phyloP scores from a whole-genome alignment of 2,113 vertebrate genomes.

The Rhabdornis inornatus region DNA sequence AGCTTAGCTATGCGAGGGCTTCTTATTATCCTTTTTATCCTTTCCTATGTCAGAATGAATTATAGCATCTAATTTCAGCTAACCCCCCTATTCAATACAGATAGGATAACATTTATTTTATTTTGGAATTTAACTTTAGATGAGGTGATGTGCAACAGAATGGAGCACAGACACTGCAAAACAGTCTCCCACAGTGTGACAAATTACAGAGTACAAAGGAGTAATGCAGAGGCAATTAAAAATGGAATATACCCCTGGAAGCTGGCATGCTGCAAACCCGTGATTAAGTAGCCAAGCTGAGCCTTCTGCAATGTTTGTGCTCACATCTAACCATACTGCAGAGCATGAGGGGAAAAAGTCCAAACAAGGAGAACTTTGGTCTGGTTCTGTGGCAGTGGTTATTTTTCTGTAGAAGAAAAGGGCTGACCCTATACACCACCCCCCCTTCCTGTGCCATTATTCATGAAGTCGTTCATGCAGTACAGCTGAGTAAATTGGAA shows the following conservation, averaged over 20 bases:
- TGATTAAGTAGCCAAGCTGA: not conserved
- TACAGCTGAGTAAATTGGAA: not conserved
- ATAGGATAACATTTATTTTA: not conserved
- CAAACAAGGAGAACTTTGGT: not conserved
- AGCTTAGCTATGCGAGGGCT: not conserved
- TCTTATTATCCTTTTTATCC: not conserved
- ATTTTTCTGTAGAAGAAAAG: not conserved
- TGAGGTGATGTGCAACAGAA: not conserved
- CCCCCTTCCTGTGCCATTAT: not conserved
- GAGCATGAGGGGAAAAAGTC: rapidly evolving
- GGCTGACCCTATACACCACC: not conserved
- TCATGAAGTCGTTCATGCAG: not conserved
- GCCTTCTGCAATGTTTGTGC: not conserved
- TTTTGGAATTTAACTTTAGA: not conserved
- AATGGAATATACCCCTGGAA: not conserved
- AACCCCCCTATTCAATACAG: not conserved
- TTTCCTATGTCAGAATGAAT: not conserved
- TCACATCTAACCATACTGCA: not conserved
- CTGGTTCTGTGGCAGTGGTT: not conserved
- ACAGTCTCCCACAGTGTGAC: not conserved
- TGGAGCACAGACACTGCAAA: not conserved
- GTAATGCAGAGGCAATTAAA: not conserved
- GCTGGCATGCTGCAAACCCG: not conserved
- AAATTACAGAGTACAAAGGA: not conserved
- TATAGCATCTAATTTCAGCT: not conserved